Evolutionary conservation across 2,888 invertebrate genomes (phyloP).

Genomic region (Tupiocoris notatus): DNA sequence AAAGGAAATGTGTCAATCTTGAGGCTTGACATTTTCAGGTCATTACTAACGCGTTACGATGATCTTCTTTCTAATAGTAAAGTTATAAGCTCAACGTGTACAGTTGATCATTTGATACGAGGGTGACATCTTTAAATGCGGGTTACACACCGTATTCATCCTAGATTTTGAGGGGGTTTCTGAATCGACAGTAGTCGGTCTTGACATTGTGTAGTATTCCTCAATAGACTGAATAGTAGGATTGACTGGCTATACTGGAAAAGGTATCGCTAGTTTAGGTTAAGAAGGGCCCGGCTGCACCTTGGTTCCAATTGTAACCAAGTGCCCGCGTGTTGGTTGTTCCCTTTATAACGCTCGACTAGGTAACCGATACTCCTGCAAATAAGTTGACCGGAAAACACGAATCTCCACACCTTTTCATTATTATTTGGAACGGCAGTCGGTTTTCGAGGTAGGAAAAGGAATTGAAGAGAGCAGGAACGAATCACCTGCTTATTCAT

Average conservation of each 20-base stretch:
- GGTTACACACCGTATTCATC: too few relatives aligned
- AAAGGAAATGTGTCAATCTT: background rate
- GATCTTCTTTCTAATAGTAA: background rate
- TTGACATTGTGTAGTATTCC: background rate
- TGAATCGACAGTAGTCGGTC: background rate
- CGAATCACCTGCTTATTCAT: constrained; percentile 15
- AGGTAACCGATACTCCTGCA: constrained; percentile 38
- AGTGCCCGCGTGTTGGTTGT: background rate
- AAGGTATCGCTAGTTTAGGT: background rate
- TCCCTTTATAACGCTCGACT: constrained; percentile 33
- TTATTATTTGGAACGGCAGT: background rate
- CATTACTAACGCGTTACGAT: background rate
- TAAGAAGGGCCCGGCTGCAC: background rate
- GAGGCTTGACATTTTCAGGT: background rate
- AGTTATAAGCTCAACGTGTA: background rate
- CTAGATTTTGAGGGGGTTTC: background rate
- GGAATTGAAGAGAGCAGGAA: background rate
- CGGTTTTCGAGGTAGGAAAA: background rate
- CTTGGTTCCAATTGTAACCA: background rate
- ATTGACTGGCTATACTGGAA: background rate
- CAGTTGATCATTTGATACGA: background rate
- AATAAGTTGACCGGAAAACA: constrained; percentile 41
- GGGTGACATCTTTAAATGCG: too few relatives aligned
- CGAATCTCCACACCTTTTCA: constrained; percentile 41
- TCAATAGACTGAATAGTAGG: background rate